A percentile compares a stretch with the other conserved stretches of the same genome.
Conservation (phyloP, 1,140 invertebrate genomes). For the Maniola jurtina region DNA sequence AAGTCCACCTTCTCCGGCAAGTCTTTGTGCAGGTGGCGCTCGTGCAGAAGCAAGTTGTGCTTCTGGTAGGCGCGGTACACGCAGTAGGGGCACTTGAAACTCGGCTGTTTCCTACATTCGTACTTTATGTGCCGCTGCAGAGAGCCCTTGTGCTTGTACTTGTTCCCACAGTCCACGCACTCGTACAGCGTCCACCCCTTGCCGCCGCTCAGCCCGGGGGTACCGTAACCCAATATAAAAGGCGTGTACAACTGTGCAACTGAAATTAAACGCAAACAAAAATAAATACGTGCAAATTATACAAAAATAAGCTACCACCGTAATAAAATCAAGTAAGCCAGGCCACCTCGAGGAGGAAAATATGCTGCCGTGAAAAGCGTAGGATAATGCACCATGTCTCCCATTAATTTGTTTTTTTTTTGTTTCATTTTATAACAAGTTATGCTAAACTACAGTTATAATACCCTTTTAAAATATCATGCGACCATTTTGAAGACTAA, state of each 20-base stretch:
- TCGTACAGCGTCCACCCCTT: conserved; percentile 76
- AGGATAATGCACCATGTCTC: conserved; percentile 77
- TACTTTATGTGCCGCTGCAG: conserved; percentile 83
- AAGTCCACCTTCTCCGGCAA: conserved; percentile 75
- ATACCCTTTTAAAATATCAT: conserved; percentile 28
- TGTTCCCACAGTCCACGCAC: conserved; percentile 81
- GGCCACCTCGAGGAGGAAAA: conserved; percentile 54
- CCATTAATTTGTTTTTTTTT: conserved; percentile 67
- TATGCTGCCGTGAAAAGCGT: conserved; percentile 62
- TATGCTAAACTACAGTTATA: conserved; percentile 26
- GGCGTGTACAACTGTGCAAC: conserved; percentile 76
- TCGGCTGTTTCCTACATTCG: conserved; percentile 84
- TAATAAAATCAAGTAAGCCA: conserved; percentile 50
- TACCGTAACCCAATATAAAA: conserved; percentile 76
- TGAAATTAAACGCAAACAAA: conserved; percentile 76
- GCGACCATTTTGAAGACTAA: conserved; percentile 25
- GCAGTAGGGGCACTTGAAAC: conserved; percentile 82
- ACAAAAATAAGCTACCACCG: conserved; percentile 54
- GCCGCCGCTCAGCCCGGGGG: conserved; percentile 61
- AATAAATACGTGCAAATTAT: conserved; percentile 71
- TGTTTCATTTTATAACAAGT: not conserved
- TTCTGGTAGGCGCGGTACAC: conserved; percentile 78
- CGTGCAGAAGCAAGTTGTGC: conserved; percentile 76
- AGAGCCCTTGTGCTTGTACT: conserved; percentile 79
- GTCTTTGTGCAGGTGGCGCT: conserved; percentile 75